These are phyloP conservation scores for Periplaneta americana DNA, from an alignment of 1,140 invertebrate genomes.

Conservation along the genomic window DNA sequence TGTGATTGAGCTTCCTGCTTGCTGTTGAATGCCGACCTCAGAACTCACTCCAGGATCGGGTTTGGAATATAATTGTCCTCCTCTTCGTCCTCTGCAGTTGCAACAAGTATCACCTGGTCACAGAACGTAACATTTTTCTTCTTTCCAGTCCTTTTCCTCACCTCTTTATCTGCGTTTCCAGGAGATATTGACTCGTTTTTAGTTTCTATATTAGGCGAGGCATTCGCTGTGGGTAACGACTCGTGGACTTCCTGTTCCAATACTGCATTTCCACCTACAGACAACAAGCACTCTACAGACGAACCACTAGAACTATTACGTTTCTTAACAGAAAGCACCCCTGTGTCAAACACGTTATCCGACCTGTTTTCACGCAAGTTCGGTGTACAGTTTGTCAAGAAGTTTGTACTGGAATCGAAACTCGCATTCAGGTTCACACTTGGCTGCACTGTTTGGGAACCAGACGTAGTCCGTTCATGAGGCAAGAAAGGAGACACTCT, in stretches of 20 bases:
- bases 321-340: constrained; percentile 3
- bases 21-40: constrained; percentile 67
- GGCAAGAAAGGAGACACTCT: neutral
- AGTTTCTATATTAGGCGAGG: constrained; percentile 9
- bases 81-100: constrained; percentile 85
- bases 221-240: neutral
- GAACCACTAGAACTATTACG: neutral
- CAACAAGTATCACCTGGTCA: constrained; percentile 86
- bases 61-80: constrained; percentile 87
- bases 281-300: constrained; percentile 7
- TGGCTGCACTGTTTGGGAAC: neutral
- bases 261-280: constrained; percentile 1
- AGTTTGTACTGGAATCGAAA: neutral
- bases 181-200: constrained; percentile 22
- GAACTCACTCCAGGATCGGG: constrained; percentile 79
- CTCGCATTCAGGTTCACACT: neutral
- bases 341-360: constrained; percentile 6
- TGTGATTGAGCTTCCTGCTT: neutral
- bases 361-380: neutral
- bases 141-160: constrained; percentile 54
- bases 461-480: neutral
- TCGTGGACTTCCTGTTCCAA: neutral
- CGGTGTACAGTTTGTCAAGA: neutral
- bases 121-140: constrained; percentile 94
- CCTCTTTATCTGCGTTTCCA: constrained; percentile 28